phyloP scores from a whole-genome alignment of 1,140 invertebrate species.

The Pachypeltis micranthus region DNA sequence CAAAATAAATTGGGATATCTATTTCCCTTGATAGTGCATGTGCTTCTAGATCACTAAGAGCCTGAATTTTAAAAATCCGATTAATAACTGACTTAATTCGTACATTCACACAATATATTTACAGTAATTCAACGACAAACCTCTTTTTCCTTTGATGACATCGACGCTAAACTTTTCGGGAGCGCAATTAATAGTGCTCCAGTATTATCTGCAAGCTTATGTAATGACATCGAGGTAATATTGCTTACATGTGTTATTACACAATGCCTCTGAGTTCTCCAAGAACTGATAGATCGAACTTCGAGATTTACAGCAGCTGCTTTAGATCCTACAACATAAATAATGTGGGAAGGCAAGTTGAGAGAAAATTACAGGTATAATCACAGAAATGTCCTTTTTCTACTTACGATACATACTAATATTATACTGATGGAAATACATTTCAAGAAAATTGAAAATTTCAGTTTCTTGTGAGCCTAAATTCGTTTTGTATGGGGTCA shows the following conservation, averaged over 20 bases:
- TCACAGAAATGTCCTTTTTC: too few species aligned
- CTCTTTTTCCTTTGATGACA: constrained; percentile 57
- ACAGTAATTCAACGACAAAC: constrained; percentile 36
- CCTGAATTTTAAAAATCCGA: constrained; percentile 36
- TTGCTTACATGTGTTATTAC: constrained; percentile 68
- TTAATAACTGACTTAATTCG: not conserved
- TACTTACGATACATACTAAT: too few species aligned
- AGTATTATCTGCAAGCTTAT: constrained; percentile 63
- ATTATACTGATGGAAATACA: too few species aligned
- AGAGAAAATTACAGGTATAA: too few species aligned
- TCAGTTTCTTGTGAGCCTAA: too few species aligned
- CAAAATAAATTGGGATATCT: constrained; percentile 81
- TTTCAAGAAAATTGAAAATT: too few species aligned
- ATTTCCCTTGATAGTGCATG: constrained; percentile 69
- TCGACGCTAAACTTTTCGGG: constrained; percentile 55
- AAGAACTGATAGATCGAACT: constrained; percentile 72
- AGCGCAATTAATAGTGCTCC: constrained; percentile 74
- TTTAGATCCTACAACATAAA: constrained; percentile 55
- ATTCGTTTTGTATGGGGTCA: too few species aligned
- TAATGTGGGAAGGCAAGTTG: too few species aligned
- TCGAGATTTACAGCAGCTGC: constrained; percentile 72
- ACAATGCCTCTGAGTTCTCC: constrained; percentile 77
- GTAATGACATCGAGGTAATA: constrained; percentile 60
- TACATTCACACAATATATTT: not conserved
- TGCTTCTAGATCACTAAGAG: constrained; percentile 69